A percentile compares a stretch with the other conserved stretches of the same genome.
These are phyloP conservation scores for Leucopsar rothschildi DNA, from an alignment of 2,113 vertebrate genomes.

Conservation along the genomic window DNA sequence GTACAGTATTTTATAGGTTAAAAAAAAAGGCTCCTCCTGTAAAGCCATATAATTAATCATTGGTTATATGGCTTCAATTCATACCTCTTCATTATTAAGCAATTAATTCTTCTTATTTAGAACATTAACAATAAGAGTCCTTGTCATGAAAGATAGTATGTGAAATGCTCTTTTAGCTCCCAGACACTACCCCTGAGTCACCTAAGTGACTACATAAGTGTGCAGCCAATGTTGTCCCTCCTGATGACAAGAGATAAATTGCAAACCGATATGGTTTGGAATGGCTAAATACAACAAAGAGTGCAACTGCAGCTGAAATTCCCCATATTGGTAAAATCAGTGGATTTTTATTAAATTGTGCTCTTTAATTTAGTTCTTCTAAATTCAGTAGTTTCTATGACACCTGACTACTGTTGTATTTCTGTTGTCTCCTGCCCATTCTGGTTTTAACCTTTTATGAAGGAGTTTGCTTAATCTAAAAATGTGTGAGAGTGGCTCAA, in stretches of 20 bases:
- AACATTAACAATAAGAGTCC: neutral
- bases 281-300: neutral
- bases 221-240: neutral
- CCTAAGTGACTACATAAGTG: too few species aligned
- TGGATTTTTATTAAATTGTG: neutral
- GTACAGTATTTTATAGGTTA: neutral
- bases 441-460: neutral
- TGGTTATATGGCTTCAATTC: neutral
- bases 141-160: rapidly evolving
- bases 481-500: neutral
- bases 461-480: neutral
- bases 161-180: neutral
- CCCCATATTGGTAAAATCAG: neutral
- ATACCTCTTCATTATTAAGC: neutral
- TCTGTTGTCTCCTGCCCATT: rapidly evolving
- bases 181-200: neutral
- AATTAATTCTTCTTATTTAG: neutral
- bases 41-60: neutral
- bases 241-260: neutral
- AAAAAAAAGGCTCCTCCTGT: neutral
- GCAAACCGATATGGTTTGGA: neutral
- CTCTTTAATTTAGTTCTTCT: neutral
- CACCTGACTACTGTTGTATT: neutral
- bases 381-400: neutral
- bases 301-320: neutral